phyloP scores from a whole-genome alignment of 2,797 vertebrate species.

The Amblyopsis hoosieri region DNA sequence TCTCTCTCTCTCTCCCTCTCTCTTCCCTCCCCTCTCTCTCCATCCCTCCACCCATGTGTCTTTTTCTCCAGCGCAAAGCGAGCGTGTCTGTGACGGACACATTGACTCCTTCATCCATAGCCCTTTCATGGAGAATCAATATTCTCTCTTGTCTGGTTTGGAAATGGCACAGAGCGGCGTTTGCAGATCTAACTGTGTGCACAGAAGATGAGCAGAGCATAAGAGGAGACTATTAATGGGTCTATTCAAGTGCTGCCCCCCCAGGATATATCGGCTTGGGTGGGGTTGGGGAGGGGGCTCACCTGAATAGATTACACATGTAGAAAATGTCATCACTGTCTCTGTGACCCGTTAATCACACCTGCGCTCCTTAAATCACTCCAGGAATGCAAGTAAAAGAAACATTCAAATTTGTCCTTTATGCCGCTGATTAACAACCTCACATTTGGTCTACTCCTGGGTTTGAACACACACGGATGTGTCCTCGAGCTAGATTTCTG shows the following conservation, averaged over 20 bases:
- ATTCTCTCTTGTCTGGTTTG: slow-evolving; percentile 29
- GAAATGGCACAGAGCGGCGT: slow-evolving; percentile 6
- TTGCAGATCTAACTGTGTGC: slow-evolving; percentile 12
- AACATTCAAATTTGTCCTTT: too few species aligned
- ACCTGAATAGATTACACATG: slow-evolving; percentile 18
- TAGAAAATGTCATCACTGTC: too few species aligned
- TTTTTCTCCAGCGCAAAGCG: slow-evolving; percentile 23
- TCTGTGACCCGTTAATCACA: too few species aligned
- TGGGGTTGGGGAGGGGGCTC: not conserved
- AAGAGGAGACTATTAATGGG: slow-evolving; percentile 46
- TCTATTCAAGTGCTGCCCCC: not conserved
- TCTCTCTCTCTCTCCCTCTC: slow-evolving; percentile 23
- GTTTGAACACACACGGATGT: too few species aligned
- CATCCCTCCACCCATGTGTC: slow-evolving; percentile 8
- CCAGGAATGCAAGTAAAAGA: too few species aligned
- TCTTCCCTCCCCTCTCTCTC: slow-evolving; percentile 25
- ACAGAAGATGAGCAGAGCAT: slow-evolving; percentile 19
- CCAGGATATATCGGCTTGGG: slow-evolving; percentile 4
- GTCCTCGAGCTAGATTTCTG: too few species aligned
- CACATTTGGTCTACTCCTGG: too few species aligned
- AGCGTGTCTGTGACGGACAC: slow-evolving; percentile 20
- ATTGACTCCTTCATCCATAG: slow-evolving; percentile 33
- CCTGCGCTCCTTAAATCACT: too few species aligned
- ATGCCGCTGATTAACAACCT: too few species aligned
- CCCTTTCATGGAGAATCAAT: slow-evolving; percentile 53